Evolutionary conservation across 2,888 invertebrate species (phyloP).

Genomic region (Aelia acuminata): DNA sequence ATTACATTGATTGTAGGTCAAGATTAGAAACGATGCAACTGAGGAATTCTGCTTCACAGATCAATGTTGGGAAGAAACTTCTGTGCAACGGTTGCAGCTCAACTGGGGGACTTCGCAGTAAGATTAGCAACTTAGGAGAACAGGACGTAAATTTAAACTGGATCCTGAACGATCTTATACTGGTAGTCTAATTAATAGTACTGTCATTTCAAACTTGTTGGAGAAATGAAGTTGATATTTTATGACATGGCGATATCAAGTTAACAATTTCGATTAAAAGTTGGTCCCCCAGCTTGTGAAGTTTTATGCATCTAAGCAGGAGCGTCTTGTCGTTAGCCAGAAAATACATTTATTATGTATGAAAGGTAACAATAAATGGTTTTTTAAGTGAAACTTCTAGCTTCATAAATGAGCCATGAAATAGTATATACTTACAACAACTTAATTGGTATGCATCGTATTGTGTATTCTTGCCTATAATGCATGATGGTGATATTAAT

Average conservation of each 20-base stretch:
- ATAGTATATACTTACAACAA: too few species aligned
- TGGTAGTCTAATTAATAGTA: neutral
- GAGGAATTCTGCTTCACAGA: neutral
- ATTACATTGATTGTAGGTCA: too few species aligned
- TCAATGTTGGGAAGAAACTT: neutral
- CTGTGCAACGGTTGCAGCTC: neutral
- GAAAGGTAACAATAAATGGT: too few species aligned
- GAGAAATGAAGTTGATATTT: neutral
- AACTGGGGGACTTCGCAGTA: neutral
- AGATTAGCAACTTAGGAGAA: constrained; percentile 1
- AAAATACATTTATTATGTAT: neutral
- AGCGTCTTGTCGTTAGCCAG: neutral
- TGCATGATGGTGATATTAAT: too few species aligned
- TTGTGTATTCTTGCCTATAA: too few species aligned
- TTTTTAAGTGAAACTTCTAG: too few species aligned
- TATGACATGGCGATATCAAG: neutral
- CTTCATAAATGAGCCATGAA: too few species aligned
- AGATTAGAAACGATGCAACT: neutral
- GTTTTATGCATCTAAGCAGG: neutral
- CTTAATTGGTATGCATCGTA: too few species aligned
- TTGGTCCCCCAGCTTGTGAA: neutral
- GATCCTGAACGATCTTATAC: neutral
- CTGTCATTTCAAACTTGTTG: neutral
- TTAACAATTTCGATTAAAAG: neutral
- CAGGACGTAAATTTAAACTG: neutral